Evolutionary conservation across 2,797 vertebrate genomes (phyloP), one percentile per base, ranked within the genome.

Genomic region (Pogoniulus pusillus): DNA sequence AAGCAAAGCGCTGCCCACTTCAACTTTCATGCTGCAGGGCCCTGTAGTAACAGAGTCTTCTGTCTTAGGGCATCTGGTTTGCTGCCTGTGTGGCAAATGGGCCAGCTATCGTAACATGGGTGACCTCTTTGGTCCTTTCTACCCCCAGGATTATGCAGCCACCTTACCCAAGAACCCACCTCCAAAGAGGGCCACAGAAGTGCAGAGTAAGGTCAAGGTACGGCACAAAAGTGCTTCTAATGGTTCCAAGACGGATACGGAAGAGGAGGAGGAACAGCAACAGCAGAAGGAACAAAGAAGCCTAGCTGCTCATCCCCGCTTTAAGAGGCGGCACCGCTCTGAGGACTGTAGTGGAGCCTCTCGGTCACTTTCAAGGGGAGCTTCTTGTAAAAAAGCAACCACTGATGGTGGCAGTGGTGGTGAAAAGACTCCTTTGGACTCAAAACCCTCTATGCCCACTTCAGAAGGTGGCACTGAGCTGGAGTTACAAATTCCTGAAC

Each of bases 61-160:
- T 92, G 98, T 99, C 72, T 97, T 98, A 30, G 99, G 99, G 75
- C 98, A 98, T 85, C 97, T 99, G 91, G 98, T 99, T 57, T 99
- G 99, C 95, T 99, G 99, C 96, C 98, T 99, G 51, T 99, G 99
- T 95, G 99, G 99, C 96, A 99, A 99, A 97, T 99, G 99, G 98
- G 99, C 99, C 89, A 99, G 99, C 97, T 99, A 99, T 96, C 98
- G 99, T 93, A 98, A 99, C 95, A 98, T 99, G 79, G 99, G 99
- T 37, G 99, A 99, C 96, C 98, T 99, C 78, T 99, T 99, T 51
- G 99, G 99, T 90, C 99, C 99, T 68, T 99, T 98, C 97, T 99
- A 99, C 95, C 99, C 98, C 60, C 98, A 99, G 87, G 99, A 99
- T 96, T 99, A 99, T 10, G 98, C 98, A 66, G 98, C 98, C 91